phyloP scores from a whole-genome alignment of 2,113 vertebrate species.

The Ginglymostoma cirratum region DNA sequence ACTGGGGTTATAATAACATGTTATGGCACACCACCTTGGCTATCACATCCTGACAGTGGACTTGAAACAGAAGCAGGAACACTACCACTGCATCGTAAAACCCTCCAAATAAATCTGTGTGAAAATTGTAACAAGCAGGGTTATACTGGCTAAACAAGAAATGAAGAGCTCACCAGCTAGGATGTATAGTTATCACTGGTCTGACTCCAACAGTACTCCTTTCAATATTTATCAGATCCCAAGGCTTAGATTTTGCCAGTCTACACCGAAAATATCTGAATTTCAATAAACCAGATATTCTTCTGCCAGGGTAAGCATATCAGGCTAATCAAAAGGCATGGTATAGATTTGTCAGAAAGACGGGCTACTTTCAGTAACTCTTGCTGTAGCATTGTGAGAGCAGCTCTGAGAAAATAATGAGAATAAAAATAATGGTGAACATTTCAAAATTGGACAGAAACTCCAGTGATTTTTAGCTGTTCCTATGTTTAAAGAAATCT shows the following conservation, averaged over 20 bases:
- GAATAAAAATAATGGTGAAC: neutral
- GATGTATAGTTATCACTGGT: neutral
- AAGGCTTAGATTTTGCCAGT: neutral
- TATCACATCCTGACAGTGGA: no score
- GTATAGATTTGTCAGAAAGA: neutral
- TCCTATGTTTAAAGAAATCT: neutral
- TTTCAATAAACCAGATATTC: neutral
- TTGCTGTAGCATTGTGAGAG: neutral
- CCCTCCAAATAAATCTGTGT: neutral
- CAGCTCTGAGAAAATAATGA: neutral
- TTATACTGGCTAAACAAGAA: neutral
- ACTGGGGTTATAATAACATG: no score
- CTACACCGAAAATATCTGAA: neutral
- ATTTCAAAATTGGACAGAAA: neutral
- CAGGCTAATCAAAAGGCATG: neutral
- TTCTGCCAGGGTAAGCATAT: neutral
- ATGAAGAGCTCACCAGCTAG: neutral
- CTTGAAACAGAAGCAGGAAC: no score
- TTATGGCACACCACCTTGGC: no score
- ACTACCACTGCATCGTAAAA: no score
- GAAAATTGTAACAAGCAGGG: neutral
- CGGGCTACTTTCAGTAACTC: neutral
- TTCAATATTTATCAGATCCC: neutral
- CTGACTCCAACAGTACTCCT: neutral
- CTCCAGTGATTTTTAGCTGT: neutral